A percentile compares a stretch with the other conserved stretches of the same genome.
These are phyloP conservation scores for Ophiodon elongatus DNA, from an alignment of 2,113 vertebrate species.

Conservation along the genomic window DNA sequence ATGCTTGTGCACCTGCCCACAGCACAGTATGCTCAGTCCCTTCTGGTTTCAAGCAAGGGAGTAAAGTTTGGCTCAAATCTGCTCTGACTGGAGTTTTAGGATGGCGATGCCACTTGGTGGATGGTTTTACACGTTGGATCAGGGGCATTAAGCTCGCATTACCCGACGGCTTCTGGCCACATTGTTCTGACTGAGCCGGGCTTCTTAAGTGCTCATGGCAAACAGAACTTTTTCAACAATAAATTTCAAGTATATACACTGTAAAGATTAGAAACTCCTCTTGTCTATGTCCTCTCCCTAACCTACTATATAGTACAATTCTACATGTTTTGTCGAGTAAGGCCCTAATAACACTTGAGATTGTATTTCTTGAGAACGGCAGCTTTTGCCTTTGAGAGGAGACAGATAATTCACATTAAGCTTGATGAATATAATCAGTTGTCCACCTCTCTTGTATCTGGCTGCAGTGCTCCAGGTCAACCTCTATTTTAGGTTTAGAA, in stretches of 20 bases:
- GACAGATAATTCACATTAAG: neutral
- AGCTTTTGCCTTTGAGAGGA: neutral
- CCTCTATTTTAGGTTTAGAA: neutral
- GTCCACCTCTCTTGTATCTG: neutral
- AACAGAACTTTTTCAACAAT: neutral
- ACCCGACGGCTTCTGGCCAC: neutral
- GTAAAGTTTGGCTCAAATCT: constrained; percentile 16
- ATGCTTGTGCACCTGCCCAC: constrained; percentile 46
- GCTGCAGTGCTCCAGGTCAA: neutral
- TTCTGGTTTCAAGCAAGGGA: constrained; percentile 19
- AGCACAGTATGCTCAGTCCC: constrained; percentile 41
- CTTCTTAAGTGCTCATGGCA: neutral
- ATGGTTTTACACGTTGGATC: neutral
- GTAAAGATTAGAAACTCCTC: neutral
- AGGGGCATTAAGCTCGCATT: neutral
- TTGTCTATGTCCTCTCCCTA: neutral
- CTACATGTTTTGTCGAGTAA: neutral
- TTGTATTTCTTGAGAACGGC: neutral
- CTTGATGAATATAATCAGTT: neutral
- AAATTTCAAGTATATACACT: neutral
- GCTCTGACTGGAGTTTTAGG: constrained; percentile 4
- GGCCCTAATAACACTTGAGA: neutral
- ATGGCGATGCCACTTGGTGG: accelerated
- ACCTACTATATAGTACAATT: neutral
- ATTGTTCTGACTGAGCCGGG: neutral